A percentile compares a stretch with the other conserved stretches of the same genome.
Conservation (phyloP, 2,888 invertebrate species). For the Nephrotoma guestfalica region DNA sequence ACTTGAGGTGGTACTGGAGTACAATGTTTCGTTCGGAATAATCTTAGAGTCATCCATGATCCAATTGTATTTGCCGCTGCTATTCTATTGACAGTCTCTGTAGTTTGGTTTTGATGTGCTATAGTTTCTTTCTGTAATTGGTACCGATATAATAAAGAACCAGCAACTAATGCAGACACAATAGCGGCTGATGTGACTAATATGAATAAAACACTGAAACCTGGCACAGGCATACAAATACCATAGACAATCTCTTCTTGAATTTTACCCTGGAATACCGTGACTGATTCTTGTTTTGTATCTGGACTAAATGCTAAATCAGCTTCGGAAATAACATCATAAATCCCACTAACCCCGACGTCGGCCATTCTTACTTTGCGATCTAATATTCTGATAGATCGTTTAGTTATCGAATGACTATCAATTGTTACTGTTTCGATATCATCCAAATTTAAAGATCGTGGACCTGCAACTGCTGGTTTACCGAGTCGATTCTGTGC, state of each 20-base stretch:
- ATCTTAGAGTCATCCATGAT: conserved; percentile 58
- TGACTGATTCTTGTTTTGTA: conserved; percentile 61
- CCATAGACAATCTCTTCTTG: conserved; percentile 83
- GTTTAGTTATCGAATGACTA: conserved; percentile 31
- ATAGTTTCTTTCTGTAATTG: conserved; percentile 58
- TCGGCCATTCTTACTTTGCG: conserved; percentile 69
- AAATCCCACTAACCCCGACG: conserved; percentile 78
- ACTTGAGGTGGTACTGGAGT: conserved; percentile 1
- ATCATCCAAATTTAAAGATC: conserved; percentile 30
- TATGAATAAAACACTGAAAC: conserved; percentile 78
- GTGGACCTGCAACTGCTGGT: conserved; percentile 39
- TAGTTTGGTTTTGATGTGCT: conserved; percentile 37
- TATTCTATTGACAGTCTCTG: conserved; percentile 30
- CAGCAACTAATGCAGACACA: conserved; percentile 73
- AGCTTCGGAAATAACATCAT: conserved; percentile 83
- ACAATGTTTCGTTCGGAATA: conserved; percentile 38
- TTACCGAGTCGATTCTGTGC: conserved; percentile 37
- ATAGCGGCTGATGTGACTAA: conserved; percentile 77
- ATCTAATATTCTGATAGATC: conserved; percentile 50
- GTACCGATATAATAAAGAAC: conserved; percentile 60
- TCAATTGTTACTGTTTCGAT: conserved; percentile 6
- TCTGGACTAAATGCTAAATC: conserved; percentile 83
- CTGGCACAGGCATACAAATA: conserved; percentile 78
- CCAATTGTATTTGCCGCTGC: conserved; percentile 43
- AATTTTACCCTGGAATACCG: conserved; percentile 76